A percentile compares a stretch with the other conserved stretches of the same genome.
phyloP scores from a whole-genome alignment of 1,140 invertebrate species.

The Panulirus ornatus region DNA sequence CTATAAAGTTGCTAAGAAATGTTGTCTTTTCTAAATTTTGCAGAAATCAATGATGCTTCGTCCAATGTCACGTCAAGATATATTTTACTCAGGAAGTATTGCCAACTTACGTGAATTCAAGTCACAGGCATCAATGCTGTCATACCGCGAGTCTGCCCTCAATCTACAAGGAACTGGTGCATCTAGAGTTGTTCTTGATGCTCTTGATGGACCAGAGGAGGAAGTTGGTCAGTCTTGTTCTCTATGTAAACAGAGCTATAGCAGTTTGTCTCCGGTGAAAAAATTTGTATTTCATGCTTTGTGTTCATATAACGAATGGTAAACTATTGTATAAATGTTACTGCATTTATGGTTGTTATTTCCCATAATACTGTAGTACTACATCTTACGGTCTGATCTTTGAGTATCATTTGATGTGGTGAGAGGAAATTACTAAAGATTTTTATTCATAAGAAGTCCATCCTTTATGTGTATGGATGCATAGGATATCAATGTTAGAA shows the following conservation, averaged over 20 bases:
- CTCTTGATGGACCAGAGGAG: constrained; percentile 62
- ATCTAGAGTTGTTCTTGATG: constrained; percentile 66
- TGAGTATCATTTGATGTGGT: no score
- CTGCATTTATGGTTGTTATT: no score
- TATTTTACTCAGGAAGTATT: constrained; percentile 98
- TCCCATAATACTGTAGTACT: no score
- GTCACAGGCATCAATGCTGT: constrained; percentile 93
- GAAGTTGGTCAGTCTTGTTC: constrained; percentile 36
- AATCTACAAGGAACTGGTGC: constrained; percentile 81
- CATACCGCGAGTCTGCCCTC: constrained; percentile 90
- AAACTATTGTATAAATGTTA: neutral
- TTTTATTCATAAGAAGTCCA: no score
- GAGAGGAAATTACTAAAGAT: no score
- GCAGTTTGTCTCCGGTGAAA: no score
- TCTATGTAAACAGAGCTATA: neutral
- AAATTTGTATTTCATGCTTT: no score
- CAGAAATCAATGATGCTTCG: constrained; percentile 84
- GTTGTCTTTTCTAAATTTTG: neutral
- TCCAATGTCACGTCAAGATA: constrained; percentile 96
- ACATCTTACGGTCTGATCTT: no score
- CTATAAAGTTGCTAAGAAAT: no score
- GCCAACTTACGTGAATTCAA: constrained; percentile 94
- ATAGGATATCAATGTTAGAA: no score
- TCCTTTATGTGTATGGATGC: no score
- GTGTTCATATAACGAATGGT: no score